Base-by-base conservation (phyloP, 2,113 vertebrate species). In the Oryzias melastigma region DNA sequence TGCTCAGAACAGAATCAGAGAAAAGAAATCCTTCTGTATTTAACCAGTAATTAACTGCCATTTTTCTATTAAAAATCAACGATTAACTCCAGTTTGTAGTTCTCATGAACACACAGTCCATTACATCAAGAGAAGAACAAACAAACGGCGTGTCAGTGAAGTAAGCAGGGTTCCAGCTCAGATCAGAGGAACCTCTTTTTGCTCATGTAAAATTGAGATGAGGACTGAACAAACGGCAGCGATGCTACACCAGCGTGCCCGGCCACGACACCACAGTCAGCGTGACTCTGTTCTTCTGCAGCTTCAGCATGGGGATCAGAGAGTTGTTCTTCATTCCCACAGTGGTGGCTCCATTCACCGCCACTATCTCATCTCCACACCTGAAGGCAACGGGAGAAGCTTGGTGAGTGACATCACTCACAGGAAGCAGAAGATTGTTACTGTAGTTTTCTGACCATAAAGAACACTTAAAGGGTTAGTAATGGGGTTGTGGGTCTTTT, bases 181-280 rank as follows among this genome's bases (percentile, higher is more conserved):
- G 35, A 35, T 35, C 10, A 35, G 35, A 35, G 35, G 12, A 35
- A 46, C 15, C 47, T 58, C 58, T 35, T 40, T 18, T 19, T 60
- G 52, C 7, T 25, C 51, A 16, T 50, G 8, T 49, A 19, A 41
- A 41, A 19, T 8, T 22, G 14, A 42, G n/a, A 43, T 40, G 18
- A 22, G 53, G 19, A 54, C 27, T 16, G 42, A 45, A 18, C 7
- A 17, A 8, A 18, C 17, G 50, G 14, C 27, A 10, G 35, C 40
- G 50, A 24, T 14, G 46, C 90, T 91, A 97, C 60, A 95, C 90
- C 0, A 94, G 86, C 68, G 94, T 97, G 4, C 95, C 95, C 0
- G 95, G 95, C 95, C 95, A 96, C 5, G 95, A 97, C 65, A 97
- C 95, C 68, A 96, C 95, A 0, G 95, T 96, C 20, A 97, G 89